phyloP scores from a whole-genome alignment of 2,797 vertebrate genomes.

The Pagetopsis macropterus region DNA sequence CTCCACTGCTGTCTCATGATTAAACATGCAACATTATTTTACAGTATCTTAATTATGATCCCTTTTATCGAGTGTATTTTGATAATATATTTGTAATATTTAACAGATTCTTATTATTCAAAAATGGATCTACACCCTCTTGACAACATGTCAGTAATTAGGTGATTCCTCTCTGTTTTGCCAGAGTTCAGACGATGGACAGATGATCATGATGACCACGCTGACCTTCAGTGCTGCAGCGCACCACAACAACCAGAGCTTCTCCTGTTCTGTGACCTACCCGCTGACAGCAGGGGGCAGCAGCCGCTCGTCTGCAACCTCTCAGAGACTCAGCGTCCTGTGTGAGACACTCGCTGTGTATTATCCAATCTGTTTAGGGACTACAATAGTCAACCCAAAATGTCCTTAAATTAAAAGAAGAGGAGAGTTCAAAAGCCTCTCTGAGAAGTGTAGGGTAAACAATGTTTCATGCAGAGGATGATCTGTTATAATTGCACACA shows the following conservation, averaged over 20 bases:
- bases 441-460: too few species aligned
- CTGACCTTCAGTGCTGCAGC: constrained; percentile 29
- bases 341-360: constrained; percentile 28
- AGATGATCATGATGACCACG: constrained; percentile 3
- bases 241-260: constrained; percentile 9
- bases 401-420: background rate
- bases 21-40: background rate
- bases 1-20: background rate
- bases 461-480: background rate
- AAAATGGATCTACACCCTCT: too few species aligned
- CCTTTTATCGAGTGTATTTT: background rate
- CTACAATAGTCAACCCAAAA: background rate
- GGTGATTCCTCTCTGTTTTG: background rate
- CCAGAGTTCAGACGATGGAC: background rate
- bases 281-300: constrained; percentile 28
- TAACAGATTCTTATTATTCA: background rate
- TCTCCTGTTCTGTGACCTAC: constrained; percentile 24
- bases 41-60: background rate
- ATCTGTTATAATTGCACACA: background rate
- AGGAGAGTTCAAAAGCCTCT: background rate
- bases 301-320: background rate
- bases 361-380: background rate
- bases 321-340: constrained; percentile 4
- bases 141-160: background rate
- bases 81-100: background rate